Conservation (phyloP, 1,140 invertebrate species). For the Arion vulgaris region DNA sequence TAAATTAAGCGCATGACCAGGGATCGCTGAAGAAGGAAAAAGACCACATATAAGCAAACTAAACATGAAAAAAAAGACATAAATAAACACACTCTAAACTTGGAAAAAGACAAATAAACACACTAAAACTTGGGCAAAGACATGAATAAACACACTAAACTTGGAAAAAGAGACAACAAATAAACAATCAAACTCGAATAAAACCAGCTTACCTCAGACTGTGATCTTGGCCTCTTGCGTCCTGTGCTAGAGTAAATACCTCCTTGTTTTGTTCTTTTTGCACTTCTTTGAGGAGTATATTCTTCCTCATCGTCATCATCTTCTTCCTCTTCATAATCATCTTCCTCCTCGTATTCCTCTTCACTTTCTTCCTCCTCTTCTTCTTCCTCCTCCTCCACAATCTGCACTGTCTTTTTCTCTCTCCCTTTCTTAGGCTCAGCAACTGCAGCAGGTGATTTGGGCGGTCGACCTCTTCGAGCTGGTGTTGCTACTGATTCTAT, state of each 20-base stretch:
- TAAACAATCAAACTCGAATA: too few species aligned
- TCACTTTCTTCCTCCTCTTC: conserved; percentile 38
- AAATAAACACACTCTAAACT: too few species aligned
- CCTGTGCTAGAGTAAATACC: neutral
- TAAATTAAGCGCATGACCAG: too few species aligned
- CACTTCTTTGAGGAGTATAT: conserved; percentile 7
- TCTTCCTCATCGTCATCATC: conserved; percentile 30
- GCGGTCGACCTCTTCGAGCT: conserved; percentile 20
- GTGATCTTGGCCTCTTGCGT: conserved; percentile 41
- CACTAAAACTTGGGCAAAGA: too few species aligned
- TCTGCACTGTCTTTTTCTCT: neutral
- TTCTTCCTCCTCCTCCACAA: neutral
- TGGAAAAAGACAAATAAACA: too few species aligned
- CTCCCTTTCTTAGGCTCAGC: neutral
- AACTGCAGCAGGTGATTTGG: neutral
- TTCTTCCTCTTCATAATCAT: conserved; percentile 45
- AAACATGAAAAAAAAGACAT: too few species aligned
- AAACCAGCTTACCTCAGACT: conserved; percentile 34
- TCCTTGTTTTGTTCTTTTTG: conserved; percentile 26
- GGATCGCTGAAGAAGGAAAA: too few species aligned
- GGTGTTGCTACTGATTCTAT: neutral
- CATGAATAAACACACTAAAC: too few species aligned
- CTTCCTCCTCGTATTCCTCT: conserved; percentile 45
- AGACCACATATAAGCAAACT: too few species aligned
- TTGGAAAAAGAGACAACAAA: too few species aligned